These are phyloP conservation scores for Vulpes lagopus DNA, from an alignment of 2,113 vertebrate genomes.

Conservation along the genomic window DNA sequence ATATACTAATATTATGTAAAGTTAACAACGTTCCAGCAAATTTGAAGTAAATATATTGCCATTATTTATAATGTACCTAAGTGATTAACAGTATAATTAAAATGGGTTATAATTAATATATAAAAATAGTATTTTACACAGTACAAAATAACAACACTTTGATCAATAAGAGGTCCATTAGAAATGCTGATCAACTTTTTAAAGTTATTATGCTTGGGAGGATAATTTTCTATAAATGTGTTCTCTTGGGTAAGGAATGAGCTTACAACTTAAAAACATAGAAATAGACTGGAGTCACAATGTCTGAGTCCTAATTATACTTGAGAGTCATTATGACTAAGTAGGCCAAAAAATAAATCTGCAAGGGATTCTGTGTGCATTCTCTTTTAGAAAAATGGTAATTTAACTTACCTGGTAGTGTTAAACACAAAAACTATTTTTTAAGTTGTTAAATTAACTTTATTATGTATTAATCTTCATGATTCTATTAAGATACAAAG, in stretches of 20 bases:
- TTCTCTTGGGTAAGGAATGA: slow-evolving; percentile 43
- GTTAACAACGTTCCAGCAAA: background rate
- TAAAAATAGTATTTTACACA: background rate
- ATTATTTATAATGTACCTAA: background rate
- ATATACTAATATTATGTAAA: background rate
- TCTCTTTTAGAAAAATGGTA: slow-evolving; percentile 11
- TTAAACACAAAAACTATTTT: slow-evolving; percentile 32
- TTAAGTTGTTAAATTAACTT: slow-evolving; percentile 5
- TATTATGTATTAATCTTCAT: background rate
- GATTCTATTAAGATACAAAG: background rate
- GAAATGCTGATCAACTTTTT: slow-evolving; percentile 58
- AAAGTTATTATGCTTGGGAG: slow-evolving; percentile 36
- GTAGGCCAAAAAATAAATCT: slow-evolving; percentile 18
- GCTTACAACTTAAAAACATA: slow-evolving; percentile 66
- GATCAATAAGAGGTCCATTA: slow-evolving; percentile 33
- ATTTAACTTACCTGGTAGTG: background rate
- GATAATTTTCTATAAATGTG: slow-evolving; percentile 60
- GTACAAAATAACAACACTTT: slow-evolving; percentile 30
- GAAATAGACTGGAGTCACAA: slow-evolving; percentile 63
- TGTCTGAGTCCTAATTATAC: slow-evolving; percentile 73
- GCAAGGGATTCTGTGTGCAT: background rate
- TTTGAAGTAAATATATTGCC: background rate
- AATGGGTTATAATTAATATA: slow-evolving; percentile 33
- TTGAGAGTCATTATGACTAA: slow-evolving; percentile 35
- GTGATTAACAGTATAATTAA: slow-evolving; percentile 22